phyloP scores from a whole-genome alignment of 2,888 invertebrate genomes.

The Andrena camellia region DNA sequence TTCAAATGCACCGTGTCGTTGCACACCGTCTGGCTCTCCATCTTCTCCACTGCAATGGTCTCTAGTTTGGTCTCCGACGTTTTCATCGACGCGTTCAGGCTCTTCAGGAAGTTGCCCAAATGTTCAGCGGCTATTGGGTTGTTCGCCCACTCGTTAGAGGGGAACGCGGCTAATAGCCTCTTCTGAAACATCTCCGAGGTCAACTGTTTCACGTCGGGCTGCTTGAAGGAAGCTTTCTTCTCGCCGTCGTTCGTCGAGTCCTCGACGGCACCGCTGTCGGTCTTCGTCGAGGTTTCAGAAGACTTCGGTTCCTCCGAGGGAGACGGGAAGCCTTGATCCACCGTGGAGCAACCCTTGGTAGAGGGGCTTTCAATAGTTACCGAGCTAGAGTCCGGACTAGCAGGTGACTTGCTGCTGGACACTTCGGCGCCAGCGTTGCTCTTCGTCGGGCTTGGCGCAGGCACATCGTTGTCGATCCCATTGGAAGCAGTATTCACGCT shows the following conservation, averaged over 20 bases:
- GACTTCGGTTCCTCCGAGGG: slow-evolving; percentile 38
- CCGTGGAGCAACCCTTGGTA: slow-evolving; percentile 40
- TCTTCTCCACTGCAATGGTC: slow-evolving; percentile 36
- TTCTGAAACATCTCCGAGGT: slow-evolving; percentile 76
- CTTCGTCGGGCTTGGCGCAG: slow-evolving; percentile 44
- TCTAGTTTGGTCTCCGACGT: slow-evolving; percentile 62
- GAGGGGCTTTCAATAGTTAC: slow-evolving; percentile 68
- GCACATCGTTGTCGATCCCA: slow-evolving; percentile 38
- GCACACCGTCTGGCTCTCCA: slow-evolving; percentile 36
- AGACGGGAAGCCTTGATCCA: slow-evolving; percentile 49
- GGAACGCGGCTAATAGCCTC: slow-evolving; percentile 74
- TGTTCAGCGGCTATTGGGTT: slow-evolving; percentile 75
- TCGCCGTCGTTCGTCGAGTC: slow-evolving; percentile 26
- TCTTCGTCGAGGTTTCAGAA: slow-evolving; percentile 43
- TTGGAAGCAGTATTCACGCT: slow-evolving; percentile 32
- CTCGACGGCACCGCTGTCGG: slow-evolving; percentile 8
- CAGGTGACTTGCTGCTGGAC: slow-evolving; percentile 76
- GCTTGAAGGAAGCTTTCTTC: slow-evolving; percentile 43
- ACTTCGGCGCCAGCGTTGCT: slow-evolving; percentile 61
- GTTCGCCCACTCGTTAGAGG: slow-evolving; percentile 77
- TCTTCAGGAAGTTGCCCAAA: slow-evolving; percentile 76
- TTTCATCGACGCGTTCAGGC: slow-evolving; percentile 70
- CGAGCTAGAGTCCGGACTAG: slow-evolving; percentile 80
- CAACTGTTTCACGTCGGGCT: slow-evolving; percentile 58
- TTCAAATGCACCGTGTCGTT: slow-evolving; percentile 28